These are phyloP conservation scores for Baryphthengus martii DNA, from an alignment of 2,113 vertebrate species.

Conservation along the genomic window DNA sequence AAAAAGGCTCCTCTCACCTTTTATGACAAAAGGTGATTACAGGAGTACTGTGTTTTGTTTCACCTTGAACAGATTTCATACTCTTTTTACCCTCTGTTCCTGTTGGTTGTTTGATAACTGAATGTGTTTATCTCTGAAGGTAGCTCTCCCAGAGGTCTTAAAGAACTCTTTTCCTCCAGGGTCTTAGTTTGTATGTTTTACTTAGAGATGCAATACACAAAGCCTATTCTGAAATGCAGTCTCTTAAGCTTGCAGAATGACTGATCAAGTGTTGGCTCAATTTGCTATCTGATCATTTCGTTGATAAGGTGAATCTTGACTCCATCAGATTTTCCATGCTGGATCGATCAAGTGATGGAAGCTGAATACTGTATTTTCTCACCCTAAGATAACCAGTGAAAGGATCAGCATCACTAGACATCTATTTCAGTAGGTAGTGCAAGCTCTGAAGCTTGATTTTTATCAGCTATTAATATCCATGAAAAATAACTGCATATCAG, in stretches of 20 bases:
- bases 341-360: background rate
- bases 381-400: background rate
- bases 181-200: background rate
- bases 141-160: conserved; percentile 10
- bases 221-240: background rate
- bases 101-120: background rate
- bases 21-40: background rate
- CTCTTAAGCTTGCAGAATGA: background rate
- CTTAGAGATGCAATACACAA: background rate
- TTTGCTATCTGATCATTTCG: conserved; percentile 25
- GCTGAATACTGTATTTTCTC: conserved; percentile 20
- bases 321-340: background rate
- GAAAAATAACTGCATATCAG: background rate
- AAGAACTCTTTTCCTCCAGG: conserved; percentile 7
- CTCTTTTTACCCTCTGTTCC: background rate
- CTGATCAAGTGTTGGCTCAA: conserved; percentile 18
- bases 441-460: conserved; percentile 20
- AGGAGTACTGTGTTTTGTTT: background rate
- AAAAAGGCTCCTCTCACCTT: background rate
- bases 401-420: background rate
- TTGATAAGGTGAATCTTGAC: conserved; percentile 31
- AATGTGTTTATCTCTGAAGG: conserved; percentile 38
- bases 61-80: conserved; percentile 24
- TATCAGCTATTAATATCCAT: background rate
- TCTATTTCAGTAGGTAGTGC: conserved; percentile 1